Evolutionary conservation across 2,888 invertebrate species (phyloP).

Genomic region (Xestobium rufovillosum): DNA sequence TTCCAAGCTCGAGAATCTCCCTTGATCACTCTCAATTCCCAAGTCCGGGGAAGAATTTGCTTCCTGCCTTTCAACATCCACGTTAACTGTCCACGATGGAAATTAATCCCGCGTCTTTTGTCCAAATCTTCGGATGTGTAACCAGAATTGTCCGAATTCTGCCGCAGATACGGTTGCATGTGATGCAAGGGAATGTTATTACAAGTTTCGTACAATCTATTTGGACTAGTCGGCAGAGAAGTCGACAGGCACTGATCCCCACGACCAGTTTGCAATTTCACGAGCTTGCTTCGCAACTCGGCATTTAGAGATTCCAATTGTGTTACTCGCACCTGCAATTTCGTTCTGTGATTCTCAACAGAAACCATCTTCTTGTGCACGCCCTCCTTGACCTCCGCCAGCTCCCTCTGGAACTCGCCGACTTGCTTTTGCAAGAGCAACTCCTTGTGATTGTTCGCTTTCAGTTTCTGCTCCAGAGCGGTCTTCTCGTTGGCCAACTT

Average conservation of each 20-base stretch:
- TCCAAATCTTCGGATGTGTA: conserved; percentile 43
- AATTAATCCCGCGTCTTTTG: conserved; percentile 10
- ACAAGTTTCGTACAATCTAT: conserved; percentile 20
- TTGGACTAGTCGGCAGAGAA: conserved; percentile 23
- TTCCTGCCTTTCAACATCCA: conserved; percentile 35
- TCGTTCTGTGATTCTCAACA: conserved; percentile 45
- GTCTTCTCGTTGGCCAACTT: conserved; percentile 64
- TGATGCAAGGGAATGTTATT: no score
- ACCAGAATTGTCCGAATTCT: conserved; percentile 40
- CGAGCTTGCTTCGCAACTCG: conserved; percentile 37
- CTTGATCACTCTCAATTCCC: conserved; percentile 81
- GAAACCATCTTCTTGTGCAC: conserved; percentile 34
- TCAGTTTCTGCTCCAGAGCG: conserved; percentile 56
- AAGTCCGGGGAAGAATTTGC: conserved; percentile 71
- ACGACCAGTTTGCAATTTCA: conserved; percentile 29
- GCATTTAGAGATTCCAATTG: conserved; percentile 41
- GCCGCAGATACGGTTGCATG: conserved; percentile 24
- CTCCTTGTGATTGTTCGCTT: conserved; percentile 50
- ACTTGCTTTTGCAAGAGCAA: conserved; percentile 42
- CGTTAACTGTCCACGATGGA: conserved; percentile 11
- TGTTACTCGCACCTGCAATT: conserved; percentile 41
- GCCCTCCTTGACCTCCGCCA: conserved; percentile 30
- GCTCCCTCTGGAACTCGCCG: conserved; percentile 34
- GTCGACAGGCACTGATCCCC: conserved; percentile 18
- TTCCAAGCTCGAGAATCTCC: conserved; percentile 56